A percentile compares a stretch with the other conserved stretches of the same genome.
phyloP scores from a whole-genome alignment of 2,113 vertebrate species.

The Strigops habroptila region DNA sequence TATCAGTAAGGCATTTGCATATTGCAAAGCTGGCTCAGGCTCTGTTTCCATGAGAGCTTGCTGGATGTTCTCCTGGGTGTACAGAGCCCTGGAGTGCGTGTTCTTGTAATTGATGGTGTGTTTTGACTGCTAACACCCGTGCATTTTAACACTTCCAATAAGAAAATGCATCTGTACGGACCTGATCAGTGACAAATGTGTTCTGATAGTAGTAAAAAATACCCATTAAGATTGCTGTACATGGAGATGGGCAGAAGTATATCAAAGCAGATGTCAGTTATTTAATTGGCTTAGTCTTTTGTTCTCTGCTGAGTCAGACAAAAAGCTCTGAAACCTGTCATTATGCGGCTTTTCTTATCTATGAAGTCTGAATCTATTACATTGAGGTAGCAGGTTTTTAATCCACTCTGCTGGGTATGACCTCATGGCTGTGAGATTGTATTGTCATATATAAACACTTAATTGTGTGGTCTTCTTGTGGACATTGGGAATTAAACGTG shows the following conservation, averaged over 20 bases:
- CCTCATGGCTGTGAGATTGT: neutral
- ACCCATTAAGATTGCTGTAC: neutral
- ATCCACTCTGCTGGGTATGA: neutral
- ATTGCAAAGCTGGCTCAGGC: neutral
- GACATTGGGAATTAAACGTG: neutral
- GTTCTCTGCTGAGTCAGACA: conserved; percentile 27
- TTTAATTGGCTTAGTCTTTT: conserved; percentile 22
- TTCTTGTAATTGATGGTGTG: neutral
- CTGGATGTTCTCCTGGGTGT: neutral
- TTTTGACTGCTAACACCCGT: neutral
- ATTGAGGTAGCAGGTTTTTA: neutral
- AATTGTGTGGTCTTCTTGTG: neutral
- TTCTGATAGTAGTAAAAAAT: neutral
- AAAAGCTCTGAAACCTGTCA: neutral
- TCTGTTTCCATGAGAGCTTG: neutral
- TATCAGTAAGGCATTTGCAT: neutral
- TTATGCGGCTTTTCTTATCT: neutral
- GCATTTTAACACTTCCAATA: neutral
- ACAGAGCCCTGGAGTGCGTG: neutral
- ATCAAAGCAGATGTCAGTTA: neutral
- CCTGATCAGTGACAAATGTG: neutral
- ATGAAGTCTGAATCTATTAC: neutral
- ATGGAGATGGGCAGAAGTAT: neutral
- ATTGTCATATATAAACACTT: neutral
- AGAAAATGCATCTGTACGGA: neutral